Evolutionary conservation across 2,888 invertebrate species (phyloP), one percentile per base, ranked within the genome.

Genomic region (Adelognathus sp.): DNA sequence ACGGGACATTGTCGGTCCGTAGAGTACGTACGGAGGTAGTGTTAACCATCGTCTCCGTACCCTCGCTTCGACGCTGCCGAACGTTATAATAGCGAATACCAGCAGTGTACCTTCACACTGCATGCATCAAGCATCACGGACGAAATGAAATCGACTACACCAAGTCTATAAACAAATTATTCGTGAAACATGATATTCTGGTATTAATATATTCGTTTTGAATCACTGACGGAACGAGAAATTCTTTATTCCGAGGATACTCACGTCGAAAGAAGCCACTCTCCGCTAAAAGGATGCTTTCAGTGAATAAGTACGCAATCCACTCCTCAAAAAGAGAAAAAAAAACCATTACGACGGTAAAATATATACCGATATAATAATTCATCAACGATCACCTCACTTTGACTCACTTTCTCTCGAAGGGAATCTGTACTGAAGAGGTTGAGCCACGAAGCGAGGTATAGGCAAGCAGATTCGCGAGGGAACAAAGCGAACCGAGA

Each of bases 401-500:
- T 74, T 56, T 67, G 60, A 29, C 54, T 27, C 50, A 61, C 44
- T 50, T 11, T 54, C 52, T 61, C 24, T 7, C 64, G 31, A 44
- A 29, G 41, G 67, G 36, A 52, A 36, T 54, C 50, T 24, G 9
- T 6, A 14, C 24, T 66, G 39, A 67, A 52, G 41, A 41, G 41
- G 44, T 63, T 24, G 33, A 46, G 54, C 46, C 29, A 21, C 24
- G 31, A 18, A 46, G n/a, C 14, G n/a, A 18, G 31, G 44, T 36
- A 27, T 18, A 14, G 33, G 31, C 18, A 16, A 18, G 44, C 61
- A 75, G 73, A 79, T 61, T 66, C 18, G 67, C n/a, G n/a, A n/a
- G n/a, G 67, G 79, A 79, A 79, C 79, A 79, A 79, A 79, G 75
- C 33, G 71, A 71, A 79, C 75, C 75, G 79, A 79, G 79, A 79